Evolutionary conservation across 2,797 vertebrate genomes (phyloP).

Genomic region (Selene dorsalis): DNA sequence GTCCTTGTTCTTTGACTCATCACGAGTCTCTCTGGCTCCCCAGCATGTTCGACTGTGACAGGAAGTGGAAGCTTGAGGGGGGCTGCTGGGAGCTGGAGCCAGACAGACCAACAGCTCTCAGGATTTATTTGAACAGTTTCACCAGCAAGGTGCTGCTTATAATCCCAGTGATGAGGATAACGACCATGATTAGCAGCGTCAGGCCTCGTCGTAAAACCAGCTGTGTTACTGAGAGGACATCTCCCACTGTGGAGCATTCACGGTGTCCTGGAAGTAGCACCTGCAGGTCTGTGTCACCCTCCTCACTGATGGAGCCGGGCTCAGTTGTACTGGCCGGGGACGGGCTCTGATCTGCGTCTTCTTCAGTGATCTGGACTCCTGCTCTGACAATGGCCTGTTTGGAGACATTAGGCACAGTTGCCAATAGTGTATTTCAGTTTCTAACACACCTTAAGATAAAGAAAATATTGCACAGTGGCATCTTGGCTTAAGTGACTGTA

Average conservation of each 20-base stretch:
- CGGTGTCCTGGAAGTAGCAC: background rate
- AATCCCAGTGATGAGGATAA: constrained; percentile 66
- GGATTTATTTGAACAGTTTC: constrained; percentile 24
- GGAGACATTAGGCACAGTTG: background rate
- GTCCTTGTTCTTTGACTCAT: background rate
- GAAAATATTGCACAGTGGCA: background rate
- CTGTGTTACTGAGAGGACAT: constrained; percentile 51
- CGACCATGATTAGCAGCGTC: constrained; percentile 59
- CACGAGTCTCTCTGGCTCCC: background rate
- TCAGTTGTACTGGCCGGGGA: background rate
- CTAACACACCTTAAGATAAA: background rate
- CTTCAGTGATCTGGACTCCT: constrained; percentile 51
- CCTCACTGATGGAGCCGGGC: background rate
- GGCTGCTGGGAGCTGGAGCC: background rate
- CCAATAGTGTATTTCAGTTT: background rate
- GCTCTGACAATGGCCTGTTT: constrained; percentile 73
- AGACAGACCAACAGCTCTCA: background rate
- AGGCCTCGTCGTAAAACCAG: constrained; percentile 72
- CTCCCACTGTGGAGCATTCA: constrained; percentile 20
- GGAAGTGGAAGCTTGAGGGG: background rate
- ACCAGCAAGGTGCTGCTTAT: constrained; percentile 55
- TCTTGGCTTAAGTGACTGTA: background rate
- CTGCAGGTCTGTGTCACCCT: background rate
- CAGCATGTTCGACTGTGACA: background rate
- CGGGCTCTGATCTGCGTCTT: background rate